A percentile compares a stretch with the other conserved stretches of the same genome.
Conservation (phyloP, 1,140 invertebrate genomes). For the Ruditapes philippinarum region DNA sequence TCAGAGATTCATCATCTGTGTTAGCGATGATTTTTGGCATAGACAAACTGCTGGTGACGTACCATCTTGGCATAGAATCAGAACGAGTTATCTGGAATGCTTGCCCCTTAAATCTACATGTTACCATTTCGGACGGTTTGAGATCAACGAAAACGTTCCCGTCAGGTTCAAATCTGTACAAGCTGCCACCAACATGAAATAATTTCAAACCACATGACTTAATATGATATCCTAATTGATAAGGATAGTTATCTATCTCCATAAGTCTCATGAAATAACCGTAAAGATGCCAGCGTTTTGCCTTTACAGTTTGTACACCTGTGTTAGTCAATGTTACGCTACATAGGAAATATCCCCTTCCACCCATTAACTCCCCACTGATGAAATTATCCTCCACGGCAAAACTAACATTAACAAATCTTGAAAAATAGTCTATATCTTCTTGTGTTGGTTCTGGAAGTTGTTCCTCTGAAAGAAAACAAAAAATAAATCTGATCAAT, state of each 20-base stretch:
- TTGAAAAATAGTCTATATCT: constrained; percentile 37
- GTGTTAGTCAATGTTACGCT: constrained; percentile 11
- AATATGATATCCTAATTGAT: constrained; percentile 24
- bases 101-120: neutral
- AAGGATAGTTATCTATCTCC: constrained; percentile 16
- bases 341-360: neutral
- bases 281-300: constrained; percentile 35
- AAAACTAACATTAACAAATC: constrained; percentile 31
- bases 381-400: constrained; percentile 38
- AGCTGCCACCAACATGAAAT: constrained; percentile 43
- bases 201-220: constrained; percentile 40
- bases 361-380: constrained; percentile 6
- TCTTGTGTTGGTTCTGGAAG: constrained; percentile 20
- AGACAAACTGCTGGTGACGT: constrained; percentile 2
- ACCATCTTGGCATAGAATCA: constrained; percentile 56
- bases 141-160: neutral
- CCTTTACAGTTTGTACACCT: neutral
- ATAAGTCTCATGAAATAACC: constrained; percentile 44
- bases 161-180: constrained; percentile 47
- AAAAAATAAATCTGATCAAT: constrained; percentile 7
- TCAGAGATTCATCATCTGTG: constrained; percentile 44
- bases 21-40: constrained; percentile 18
- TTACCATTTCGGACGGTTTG: neutral
- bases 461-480: neutral
- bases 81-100: constrained; percentile 43